These are phyloP conservation scores for Drosophila borealis DNA, from an alignment of 2,888 invertebrate genomes.

Conservation along the genomic window DNA sequence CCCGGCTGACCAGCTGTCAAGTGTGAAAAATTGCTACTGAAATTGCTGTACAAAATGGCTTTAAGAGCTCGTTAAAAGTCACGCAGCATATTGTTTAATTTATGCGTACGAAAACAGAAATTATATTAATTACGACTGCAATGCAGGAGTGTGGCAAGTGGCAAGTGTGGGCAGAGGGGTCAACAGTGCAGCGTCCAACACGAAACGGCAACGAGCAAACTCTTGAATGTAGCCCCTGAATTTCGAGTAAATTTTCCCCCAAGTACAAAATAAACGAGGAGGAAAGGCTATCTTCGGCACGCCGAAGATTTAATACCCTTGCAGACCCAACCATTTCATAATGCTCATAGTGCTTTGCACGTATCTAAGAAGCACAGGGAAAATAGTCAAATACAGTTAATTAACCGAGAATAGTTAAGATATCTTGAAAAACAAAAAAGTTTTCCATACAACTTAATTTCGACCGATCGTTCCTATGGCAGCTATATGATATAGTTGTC, in stretches of 20 bases:
- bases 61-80: conserved; percentile 77
- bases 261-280: conserved; percentile 37
- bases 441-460: no score
- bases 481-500: no score
- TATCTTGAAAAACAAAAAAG: no score
- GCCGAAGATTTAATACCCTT: no score
- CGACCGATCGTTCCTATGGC: no score
- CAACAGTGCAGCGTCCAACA: conserved; percentile 29
- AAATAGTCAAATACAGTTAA: no score
- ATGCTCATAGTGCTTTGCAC: no score
- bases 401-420: no score
- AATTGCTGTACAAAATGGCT: conserved; percentile 78
- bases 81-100: conserved; percentile 76
- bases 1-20: conserved; percentile 67
- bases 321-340: no score
- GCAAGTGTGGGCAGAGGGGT: background rate
- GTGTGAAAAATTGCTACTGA: conserved; percentile 78
- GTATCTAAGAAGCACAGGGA: no score
- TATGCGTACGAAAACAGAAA: conserved; percentile 78
- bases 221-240: conserved; percentile 36
- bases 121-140: conserved; percentile 78
- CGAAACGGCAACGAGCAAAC: conserved; percentile 47
- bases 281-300: no score
- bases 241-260: conserved; percentile 33
- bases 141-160: conserved; percentile 4